A percentile compares a stretch with the other conserved stretches of the same genome.
phyloP scores from a whole-genome alignment of 2,113 vertebrate genomes.

The Pelvicachromis taeniatus region DNA sequence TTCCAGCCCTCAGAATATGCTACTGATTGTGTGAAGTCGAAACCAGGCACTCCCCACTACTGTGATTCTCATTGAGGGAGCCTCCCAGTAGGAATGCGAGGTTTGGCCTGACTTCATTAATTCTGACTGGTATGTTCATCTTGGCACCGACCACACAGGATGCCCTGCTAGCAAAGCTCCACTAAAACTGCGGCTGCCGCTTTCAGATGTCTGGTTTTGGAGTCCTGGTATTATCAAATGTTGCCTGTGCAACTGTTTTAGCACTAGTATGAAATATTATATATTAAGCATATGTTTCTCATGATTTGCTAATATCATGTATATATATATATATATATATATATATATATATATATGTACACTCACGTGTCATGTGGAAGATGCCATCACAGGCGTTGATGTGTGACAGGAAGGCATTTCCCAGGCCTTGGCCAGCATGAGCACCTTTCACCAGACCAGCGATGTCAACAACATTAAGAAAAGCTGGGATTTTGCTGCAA shows the following conservation, averaged over 20 bases:
- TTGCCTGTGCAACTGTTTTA: neutral
- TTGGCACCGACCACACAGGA: slow-evolving; percentile 15
- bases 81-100: slow-evolving; percentile 32
- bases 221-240: neutral
- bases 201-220: neutral
- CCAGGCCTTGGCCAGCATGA: slow-evolving; percentile 89
- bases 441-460: slow-evolving; percentile 96
- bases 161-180: neutral
- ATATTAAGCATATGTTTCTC: neutral
- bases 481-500: slow-evolving; percentile 92
- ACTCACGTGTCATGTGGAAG: slow-evolving; percentile 94
- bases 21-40: slow-evolving; percentile 20
- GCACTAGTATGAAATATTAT: neutral
- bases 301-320: neutral
- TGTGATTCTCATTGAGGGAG: slow-evolving; percentile 27
- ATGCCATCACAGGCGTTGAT: slow-evolving; percentile 92
- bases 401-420: slow-evolving; percentile 95
- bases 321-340: neutral
- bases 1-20: slow-evolving; percentile 23
- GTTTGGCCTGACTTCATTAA: slow-evolving; percentile 36
- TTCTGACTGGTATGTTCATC: slow-evolving; percentile 23
- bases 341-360: neutral
- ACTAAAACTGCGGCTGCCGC: neutral
- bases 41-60: slow-evolving; percentile 1
- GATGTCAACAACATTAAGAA: slow-evolving; percentile 95